Percentiles rank a stretch among this genome's conserved stretches.
phyloP scores from a whole-genome alignment of 2,888 invertebrate species.

The Xestobium rufovillosum region DNA sequence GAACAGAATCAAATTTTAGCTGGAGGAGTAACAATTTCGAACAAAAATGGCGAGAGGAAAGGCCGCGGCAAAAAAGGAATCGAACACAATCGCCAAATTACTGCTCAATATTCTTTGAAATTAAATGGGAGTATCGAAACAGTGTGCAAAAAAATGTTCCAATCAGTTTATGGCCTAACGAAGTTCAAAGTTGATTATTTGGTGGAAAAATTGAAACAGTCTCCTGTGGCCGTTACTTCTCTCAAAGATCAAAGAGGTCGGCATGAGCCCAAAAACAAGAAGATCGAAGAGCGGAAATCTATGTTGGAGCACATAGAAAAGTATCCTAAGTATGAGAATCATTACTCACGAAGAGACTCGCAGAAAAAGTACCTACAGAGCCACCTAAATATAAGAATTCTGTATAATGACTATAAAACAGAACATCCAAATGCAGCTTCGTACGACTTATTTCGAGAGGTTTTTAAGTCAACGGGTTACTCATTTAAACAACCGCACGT shows the following conservation, averaged over 20 bases:
- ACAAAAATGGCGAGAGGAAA: conserved; percentile 5
- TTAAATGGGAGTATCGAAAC: conserved; percentile 1
- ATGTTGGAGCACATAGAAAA: conserved; percentile 19
- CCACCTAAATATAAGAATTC: conserved; percentile 15
- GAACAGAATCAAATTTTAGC: conserved; percentile 9
- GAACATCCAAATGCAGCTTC: conserved; percentile 8
- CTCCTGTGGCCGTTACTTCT: conserved; percentile 1
- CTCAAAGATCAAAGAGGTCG: conserved; percentile 15
- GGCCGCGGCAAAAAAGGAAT: neutral
- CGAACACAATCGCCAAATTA: conserved; percentile 3
- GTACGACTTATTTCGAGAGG: conserved; percentile 12
- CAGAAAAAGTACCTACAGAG: conserved; percentile 15
- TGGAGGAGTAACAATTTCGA: conserved; percentile 4
- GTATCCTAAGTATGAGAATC: conserved; percentile 16
- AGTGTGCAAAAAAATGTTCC: conserved; percentile 9
- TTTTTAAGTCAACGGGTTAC: conserved; percentile 17
- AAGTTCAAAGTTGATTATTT: conserved; percentile 7
- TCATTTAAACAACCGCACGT: conserved; percentile 16
- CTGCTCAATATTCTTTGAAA: conserved; percentile 6
- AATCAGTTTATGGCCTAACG: conserved; percentile 9
- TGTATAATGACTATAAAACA: conserved; percentile 12
- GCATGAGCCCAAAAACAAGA: conserved; percentile 19
- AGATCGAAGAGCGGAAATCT: conserved; percentile 13
- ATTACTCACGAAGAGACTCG: conserved; percentile 15
- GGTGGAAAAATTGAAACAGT: neutral